These are phyloP conservation scores for Drosophila koepferae DNA, from an alignment of 2,888 invertebrate species.

Conservation along the genomic window DNA sequence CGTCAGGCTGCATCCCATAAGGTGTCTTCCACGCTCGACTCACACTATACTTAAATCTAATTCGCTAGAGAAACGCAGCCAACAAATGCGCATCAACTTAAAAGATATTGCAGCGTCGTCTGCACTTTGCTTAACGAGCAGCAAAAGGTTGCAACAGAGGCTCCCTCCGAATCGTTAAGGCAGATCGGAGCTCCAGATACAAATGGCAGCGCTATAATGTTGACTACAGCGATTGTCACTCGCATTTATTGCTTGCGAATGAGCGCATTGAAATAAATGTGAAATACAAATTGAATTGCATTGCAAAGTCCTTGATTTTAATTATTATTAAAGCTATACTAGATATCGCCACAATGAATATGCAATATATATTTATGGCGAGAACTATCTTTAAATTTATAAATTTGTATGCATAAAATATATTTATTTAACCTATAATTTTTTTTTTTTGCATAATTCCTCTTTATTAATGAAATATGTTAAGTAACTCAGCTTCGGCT, in stretches of 20 bases:
- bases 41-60: constrained; percentile 49
- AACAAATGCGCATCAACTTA: constrained; percentile 57
- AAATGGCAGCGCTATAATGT: constrained; percentile 12
- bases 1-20: constrained; percentile 36
- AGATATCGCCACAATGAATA: background rate
- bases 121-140: constrained; percentile 64
- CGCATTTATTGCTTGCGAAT: constrained; percentile 11
- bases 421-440: no score
- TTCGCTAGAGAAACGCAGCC: constrained; percentile 60
- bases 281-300: constrained; percentile 7
- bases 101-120: constrained; percentile 58
- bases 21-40: constrained; percentile 19
- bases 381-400: background rate
- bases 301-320: background rate
- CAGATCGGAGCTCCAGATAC: constrained; percentile 19
- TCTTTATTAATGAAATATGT: no score
- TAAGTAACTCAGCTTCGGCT: no score
- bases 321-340: background rate
- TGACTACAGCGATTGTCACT: constrained; percentile 16
- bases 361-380: background rate
- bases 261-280: constrained; percentile 10
- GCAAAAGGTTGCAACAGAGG: constrained; percentile 43
- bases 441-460: no score
- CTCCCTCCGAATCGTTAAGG: constrained; percentile 1
- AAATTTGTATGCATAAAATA: background rate